Evolutionary conservation across 2,797 vertebrate genomes (phyloP).

Genomic region (Sebastes taczanowskii): DNA sequence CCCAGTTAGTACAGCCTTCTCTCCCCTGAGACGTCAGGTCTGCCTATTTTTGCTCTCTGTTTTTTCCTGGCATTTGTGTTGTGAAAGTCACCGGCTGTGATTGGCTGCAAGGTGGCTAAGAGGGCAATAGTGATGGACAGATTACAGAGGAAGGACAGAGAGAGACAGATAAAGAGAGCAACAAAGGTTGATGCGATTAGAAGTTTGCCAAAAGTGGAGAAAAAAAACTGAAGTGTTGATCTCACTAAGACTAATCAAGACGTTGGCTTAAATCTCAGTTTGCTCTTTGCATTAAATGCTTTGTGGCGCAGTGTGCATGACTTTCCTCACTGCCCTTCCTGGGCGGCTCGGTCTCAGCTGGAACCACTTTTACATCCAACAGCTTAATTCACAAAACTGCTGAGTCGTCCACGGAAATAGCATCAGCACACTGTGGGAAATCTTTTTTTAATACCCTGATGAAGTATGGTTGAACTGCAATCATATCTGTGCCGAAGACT

Average conservation of each 20-base stretch:
- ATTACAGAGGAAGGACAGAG: constrained; percentile 42
- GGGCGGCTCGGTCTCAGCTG: constrained; percentile 45
- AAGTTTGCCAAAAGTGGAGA: constrained; percentile 43
- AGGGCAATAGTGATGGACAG: constrained; percentile 51
- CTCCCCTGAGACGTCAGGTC: background rate
- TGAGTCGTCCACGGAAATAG: constrained; percentile 57
- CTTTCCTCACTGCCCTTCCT: constrained; percentile 60
- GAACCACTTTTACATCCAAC: constrained; percentile 45
- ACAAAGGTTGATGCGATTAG: constrained; percentile 32
- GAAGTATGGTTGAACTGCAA: constrained; percentile 49
- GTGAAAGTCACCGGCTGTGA: constrained; percentile 50
- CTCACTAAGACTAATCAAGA: constrained; percentile 33
- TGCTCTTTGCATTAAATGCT: constrained; percentile 44
- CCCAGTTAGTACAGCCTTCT: background rate
- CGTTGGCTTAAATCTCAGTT: constrained; percentile 28
- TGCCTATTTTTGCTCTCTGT: background rate
- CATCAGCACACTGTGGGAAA: constrained; percentile 18
- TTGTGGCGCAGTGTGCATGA: constrained; percentile 41
- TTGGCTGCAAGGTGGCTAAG: constrained; percentile 51
- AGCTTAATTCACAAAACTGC: constrained; percentile 63
- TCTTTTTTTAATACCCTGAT: constrained; percentile 54
- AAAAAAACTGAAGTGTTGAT: constrained; percentile 19
- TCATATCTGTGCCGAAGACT: constrained; percentile 41
- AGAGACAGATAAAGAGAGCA: constrained; percentile 19
- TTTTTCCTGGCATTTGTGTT: constrained; percentile 55